These are phyloP conservation scores for Emydura subglobosa DNA, from an alignment of 2,113 vertebrate genomes.

Conservation along the genomic window DNA sequence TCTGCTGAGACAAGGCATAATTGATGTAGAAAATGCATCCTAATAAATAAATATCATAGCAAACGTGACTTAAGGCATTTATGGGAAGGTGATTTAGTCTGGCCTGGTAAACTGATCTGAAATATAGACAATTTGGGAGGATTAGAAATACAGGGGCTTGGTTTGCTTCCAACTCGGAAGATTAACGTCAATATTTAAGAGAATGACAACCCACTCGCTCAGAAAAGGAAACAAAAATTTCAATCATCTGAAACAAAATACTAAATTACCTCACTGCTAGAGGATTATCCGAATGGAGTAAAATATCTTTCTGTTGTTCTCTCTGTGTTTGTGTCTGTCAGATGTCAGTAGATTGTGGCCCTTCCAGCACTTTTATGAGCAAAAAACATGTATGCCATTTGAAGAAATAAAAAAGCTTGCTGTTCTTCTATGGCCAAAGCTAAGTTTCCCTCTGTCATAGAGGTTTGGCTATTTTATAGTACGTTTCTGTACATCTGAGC, in stretches of 20 bases:
- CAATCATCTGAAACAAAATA: slow-evolving; percentile 52
- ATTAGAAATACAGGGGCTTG: slow-evolving; percentile 74
- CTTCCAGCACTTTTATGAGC: neutral
- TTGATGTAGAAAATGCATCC: slow-evolving; percentile 52
- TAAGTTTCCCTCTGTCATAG: neutral
- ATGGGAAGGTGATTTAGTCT: slow-evolving; percentile 41
- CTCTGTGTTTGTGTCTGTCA: neutral
- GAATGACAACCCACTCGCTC: neutral
- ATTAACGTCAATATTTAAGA: slow-evolving; percentile 71
- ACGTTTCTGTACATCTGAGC: neutral
- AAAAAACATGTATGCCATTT: rapidly evolving
- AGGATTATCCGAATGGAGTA: slow-evolving; percentile 27
- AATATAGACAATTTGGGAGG: slow-evolving; percentile 60
- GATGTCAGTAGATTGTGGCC: neutral
- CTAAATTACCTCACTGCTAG: neutral
- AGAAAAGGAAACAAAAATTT: neutral
- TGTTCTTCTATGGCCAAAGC: neutral
- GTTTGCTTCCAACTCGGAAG: slow-evolving; percentile 65
- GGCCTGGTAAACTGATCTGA: slow-evolving; percentile 69
- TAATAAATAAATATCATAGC: slow-evolving; percentile 71
- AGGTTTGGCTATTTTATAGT: neutral
- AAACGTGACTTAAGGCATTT: slow-evolving; percentile 37
- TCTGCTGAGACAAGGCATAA: slow-evolving; percentile 47
- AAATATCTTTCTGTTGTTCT: neutral
- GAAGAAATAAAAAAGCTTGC: neutral